Evolutionary conservation across 37 sponge, comb jelly and placozoan genomes (phyloP).

Genomic region (Cliona cf. orientalis): DNA sequence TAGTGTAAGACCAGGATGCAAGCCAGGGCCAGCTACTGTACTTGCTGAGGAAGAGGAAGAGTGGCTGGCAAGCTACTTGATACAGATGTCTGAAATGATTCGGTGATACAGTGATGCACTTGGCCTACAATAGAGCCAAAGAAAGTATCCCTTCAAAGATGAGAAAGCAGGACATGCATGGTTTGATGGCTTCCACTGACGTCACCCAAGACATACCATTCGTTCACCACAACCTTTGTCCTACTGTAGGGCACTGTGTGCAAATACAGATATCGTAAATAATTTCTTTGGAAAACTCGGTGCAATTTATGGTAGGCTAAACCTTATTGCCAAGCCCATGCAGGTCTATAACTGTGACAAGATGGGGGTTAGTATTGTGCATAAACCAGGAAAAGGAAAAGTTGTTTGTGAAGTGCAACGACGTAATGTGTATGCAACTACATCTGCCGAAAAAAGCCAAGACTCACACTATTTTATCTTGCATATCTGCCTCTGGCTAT

Average conservation of each 20-base stretch:
- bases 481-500: too few relatives aligned
- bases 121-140: constrained; percentile 35
- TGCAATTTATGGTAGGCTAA: constrained; percentile 48
- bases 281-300: constrained; percentile 64
- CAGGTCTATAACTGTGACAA: constrained; percentile 62
- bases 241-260: constrained; percentile 42
- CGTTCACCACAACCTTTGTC: constrained; percentile 59
- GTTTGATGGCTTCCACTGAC: constrained; percentile 48
- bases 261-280: constrained; percentile 42
- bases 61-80: too few relatives aligned
- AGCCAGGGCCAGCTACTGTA: too few relatives aligned
- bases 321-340: constrained; percentile 66
- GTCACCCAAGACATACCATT: constrained; percentile 31
- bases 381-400: constrained; percentile 36
- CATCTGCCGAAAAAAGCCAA: too few relatives aligned
- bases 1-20: too few relatives aligned
- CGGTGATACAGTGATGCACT: constrained; percentile 44
- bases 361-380: constrained; percentile 36
- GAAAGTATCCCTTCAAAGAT: constrained; percentile 47
- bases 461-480: too few relatives aligned
- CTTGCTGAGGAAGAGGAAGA: too few relatives aligned
- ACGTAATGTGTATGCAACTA: constrained; percentile 27
- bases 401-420: constrained; percentile 32
- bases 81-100: too few relatives aligned
- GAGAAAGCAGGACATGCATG: constrained; percentile 52